Percentiles rank a stretch among this genome's conserved stretches.
These are phyloP conservation scores for Heliconius congener DNA, from an alignment of 1,140 invertebrate species.

Conservation along the genomic window DNA sequence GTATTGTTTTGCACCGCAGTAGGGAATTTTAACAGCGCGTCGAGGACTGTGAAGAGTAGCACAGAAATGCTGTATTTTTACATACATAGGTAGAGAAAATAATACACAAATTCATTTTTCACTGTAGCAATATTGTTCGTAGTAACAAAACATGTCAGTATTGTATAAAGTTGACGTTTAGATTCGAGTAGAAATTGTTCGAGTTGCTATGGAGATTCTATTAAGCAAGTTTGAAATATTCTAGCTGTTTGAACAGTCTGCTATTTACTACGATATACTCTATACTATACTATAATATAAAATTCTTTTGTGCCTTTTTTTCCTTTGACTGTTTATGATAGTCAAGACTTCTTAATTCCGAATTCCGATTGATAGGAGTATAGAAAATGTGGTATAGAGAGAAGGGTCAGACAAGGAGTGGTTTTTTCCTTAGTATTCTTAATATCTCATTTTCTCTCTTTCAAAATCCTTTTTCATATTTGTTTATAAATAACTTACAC, in stretches of 20 bases:
- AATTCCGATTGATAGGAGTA: too few species aligned
- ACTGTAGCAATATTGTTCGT: constrained; percentile 46
- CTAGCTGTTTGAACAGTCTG: constrained; percentile 4
- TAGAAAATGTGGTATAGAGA: too few species aligned
- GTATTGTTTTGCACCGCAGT: constrained; percentile 47
- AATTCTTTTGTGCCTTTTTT: too few species aligned
- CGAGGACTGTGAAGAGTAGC: constrained; percentile 41
- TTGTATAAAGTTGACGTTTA: constrained; percentile 43
- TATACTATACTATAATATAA: too few species aligned
- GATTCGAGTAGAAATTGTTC: constrained; percentile 41
- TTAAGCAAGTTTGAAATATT: constrained; percentile 37
- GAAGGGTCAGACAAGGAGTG: too few species aligned
- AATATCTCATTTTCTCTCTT: too few species aligned
- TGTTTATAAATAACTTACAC: too few species aligned
- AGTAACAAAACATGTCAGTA: constrained; percentile 43
- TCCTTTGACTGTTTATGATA: too few species aligned
- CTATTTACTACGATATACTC: neutral
- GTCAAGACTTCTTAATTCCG: too few species aligned
- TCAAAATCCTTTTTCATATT: too few species aligned
- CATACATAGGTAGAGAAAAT: constrained; percentile 32
- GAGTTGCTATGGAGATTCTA: constrained; percentile 35
- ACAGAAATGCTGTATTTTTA: constrained; percentile 39
- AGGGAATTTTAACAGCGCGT: constrained; percentile 47
- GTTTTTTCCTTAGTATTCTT: too few species aligned
- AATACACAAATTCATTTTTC: constrained; percentile 49